phyloP scores from a whole-genome alignment of 2,113 vertebrate species.

The Orthonyx spaldingii region DNA sequence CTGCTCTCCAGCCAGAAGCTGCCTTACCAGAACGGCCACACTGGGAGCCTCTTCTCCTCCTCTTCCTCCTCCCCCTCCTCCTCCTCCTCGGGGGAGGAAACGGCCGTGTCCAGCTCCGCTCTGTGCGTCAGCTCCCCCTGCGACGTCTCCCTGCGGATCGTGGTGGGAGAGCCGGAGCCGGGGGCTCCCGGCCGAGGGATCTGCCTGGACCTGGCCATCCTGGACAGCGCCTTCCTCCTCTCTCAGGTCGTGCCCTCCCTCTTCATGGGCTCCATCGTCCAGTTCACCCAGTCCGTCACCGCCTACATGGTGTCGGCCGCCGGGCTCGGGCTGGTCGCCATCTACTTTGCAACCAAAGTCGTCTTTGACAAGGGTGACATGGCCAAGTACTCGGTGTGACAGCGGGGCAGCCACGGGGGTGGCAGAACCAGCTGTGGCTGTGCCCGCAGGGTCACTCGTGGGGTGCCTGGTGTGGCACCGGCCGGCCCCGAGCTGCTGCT shows the following conservation, averaged over 20 bases:
- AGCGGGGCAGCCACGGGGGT: fast-evolving
- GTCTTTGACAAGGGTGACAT: conserved; percentile 81
- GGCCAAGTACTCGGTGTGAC: conserved; percentile 56
- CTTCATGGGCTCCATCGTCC: conserved; percentile 81
- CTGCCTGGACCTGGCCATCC: conserved; percentile 84
- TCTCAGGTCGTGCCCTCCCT: conserved; percentile 86
- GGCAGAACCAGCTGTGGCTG: fast-evolving
- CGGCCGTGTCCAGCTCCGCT: background rate
- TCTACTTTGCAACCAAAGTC: conserved; percentile 81
- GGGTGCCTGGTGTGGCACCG: background rate
- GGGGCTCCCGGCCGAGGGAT: conserved; percentile 69
- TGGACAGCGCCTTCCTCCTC: conserved; percentile 86
- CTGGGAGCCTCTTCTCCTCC: conserved; percentile 16
- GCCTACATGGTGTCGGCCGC: conserved; percentile 82
- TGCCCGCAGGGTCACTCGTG: fast-evolving
- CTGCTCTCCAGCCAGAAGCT: conserved; percentile 45
- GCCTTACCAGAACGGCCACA: conserved; percentile 57
- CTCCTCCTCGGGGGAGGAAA: no score
- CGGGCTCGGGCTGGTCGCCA: conserved; percentile 76
- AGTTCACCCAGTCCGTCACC: conserved; percentile 79
- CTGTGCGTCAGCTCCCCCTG: conserved; percentile 68
- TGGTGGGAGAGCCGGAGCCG: conserved; percentile 54
- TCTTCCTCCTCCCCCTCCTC: background rate
- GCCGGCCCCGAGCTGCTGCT: background rate
- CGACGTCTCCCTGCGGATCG: conserved; percentile 54